Base-by-base conservation (phyloP, 2,113 vertebrate species). In the Melanerpes formicivorus region DNA sequence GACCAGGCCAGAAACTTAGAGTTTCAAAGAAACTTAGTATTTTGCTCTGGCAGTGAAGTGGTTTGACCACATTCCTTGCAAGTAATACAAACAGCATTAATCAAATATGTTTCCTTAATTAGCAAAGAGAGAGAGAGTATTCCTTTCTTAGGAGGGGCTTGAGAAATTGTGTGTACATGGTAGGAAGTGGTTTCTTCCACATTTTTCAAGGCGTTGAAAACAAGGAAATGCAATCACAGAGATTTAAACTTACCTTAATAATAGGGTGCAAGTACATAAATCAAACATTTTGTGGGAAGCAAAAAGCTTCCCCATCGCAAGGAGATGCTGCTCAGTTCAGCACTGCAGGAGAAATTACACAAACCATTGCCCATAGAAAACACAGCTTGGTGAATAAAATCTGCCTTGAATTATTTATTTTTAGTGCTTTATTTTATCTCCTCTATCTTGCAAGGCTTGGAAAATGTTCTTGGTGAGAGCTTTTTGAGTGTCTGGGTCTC, bases 331-430 rank as follows among this genome's bases (percentile, higher is more conserved):
- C 64, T 93, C 63, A 62, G 44, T 90, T 93, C 89, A 76, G 84
- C 78, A 66, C 65, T 18, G n/a, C 30, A 87, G 73, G 75, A 91
- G 83, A 97, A 95, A 97, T 96, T 96, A 95, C 62, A 95, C 81
- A 95, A 96, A 93, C 79, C n/a, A n/a, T 87, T 88, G 96, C 91
- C 87, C 78, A 79, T 40, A 95, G 94, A 96, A 97, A 96, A 95
- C 66, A 73, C 1, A 0, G 69, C 67, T n/a, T 93, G 72, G 63
- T 92, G 93, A 96, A 97, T 96, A 97, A 97, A 96, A 92, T 91
- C 91, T 87, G 79, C 72, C 90, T 92, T 97, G 94, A 96, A 97
- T 97, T 97, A 97, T 97, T 97, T 97, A 97, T 95, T 90, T 96
- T 95, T 96, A 60, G 86, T 95, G 72, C 14, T 37, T 91, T 95